A percentile compares a stretch with the other conserved stretches of the same genome.
Conservation (phyloP, 2,888 invertebrate genomes). For the Sarcophaga caerulescens region DNA sequence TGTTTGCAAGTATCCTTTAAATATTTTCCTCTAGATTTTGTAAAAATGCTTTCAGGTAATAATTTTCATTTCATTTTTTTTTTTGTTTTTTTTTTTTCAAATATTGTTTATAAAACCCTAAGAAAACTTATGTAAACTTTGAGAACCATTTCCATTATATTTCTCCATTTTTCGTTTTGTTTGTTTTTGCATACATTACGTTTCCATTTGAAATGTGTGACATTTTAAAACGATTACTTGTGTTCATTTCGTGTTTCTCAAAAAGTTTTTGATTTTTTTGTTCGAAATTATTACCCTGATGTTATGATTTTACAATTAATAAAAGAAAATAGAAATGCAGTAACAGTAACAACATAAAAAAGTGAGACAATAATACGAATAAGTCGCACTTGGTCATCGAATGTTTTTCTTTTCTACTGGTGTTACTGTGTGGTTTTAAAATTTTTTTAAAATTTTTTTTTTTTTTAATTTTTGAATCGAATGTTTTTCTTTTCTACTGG, state of each 20-base stretch:
- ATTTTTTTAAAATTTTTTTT: too few relatives aligned
- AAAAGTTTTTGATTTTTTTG: conserved; percentile 5
- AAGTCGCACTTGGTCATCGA: too few relatives aligned
- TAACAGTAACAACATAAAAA: too few relatives aligned
- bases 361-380: too few relatives aligned
- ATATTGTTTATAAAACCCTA: conserved; percentile 8
- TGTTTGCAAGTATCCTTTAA: not conserved
- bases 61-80: conserved; percentile 2
- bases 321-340: not conserved
- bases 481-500: too few relatives aligned
- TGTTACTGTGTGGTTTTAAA: too few relatives aligned
- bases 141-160: too few relatives aligned
- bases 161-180: not conserved
- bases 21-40: not conserved
- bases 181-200: conserved; percentile 9
- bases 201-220: conserved; percentile 7
- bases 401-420: too few relatives aligned
- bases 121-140: conserved; percentile 21
- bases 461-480: too few relatives aligned
- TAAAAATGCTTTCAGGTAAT: conserved; percentile 29
- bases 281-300: not conserved
- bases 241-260: not conserved
- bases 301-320: conserved; percentile 2
- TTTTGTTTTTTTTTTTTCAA: not conserved
- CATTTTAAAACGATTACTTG: not conserved